Percentiles rank a stretch among this genome's conserved stretches.
Conservation (phyloP, 2,113 vertebrate species). For the Calyptomena viridis region DNA sequence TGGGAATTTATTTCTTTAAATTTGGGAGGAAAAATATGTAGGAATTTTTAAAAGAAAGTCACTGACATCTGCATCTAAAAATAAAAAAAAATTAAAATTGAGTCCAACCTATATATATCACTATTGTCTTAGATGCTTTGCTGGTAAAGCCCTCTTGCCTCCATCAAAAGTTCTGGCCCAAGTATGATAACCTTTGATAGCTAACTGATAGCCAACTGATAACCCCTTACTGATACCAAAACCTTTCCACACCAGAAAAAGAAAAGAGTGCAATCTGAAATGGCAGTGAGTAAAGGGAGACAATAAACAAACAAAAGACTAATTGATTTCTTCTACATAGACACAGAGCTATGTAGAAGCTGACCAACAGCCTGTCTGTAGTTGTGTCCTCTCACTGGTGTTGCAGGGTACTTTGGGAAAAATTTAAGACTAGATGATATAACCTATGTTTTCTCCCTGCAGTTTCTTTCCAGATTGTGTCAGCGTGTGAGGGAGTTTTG, state of each 20-base stretch:
- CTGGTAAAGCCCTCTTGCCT: background rate
- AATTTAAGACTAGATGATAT: background rate
- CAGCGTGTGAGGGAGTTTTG: background rate
- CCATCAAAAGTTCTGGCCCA: background rate
- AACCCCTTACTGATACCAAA: background rate
- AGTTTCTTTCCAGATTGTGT: background rate
- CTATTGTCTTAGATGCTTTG: background rate
- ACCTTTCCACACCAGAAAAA: background rate
- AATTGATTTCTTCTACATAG: background rate
- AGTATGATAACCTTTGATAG: background rate
- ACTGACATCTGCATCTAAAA: background rate
- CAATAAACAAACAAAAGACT: constrained; percentile 1
- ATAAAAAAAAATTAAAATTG: background rate
- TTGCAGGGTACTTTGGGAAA: background rate
- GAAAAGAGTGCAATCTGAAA: background rate
- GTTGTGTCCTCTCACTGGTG: background rate
- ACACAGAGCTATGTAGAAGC: background rate
- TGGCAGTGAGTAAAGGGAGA: background rate
- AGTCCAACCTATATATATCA: background rate
- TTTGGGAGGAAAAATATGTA: background rate
- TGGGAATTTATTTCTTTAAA: background rate
- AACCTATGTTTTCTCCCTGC: background rate
- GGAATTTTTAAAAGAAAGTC: background rate
- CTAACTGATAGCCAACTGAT: background rate
- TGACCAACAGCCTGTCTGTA: background rate